Evolutionary conservation across 2,113 vertebrate species (phyloP).

Genomic region (Neolamprologus sp.): DNA sequence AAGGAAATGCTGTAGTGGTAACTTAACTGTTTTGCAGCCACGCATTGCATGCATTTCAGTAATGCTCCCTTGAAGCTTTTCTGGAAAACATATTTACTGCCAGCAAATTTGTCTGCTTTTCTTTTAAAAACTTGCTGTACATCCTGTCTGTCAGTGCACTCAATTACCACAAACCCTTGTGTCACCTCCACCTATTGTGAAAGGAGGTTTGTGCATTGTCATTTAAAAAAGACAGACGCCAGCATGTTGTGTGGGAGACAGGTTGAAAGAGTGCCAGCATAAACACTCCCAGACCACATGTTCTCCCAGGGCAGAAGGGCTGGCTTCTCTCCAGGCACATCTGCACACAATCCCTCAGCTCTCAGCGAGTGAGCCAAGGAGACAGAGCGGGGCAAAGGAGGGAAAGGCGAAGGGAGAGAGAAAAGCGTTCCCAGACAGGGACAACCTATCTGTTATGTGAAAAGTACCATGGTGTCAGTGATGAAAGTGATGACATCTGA

Average conservation of each 20-base stretch:
- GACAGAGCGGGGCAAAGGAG: conserved; percentile 14
- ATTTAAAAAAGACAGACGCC: conserved; percentile 49
- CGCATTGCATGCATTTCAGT: not conserved
- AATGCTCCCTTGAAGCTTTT: not conserved
- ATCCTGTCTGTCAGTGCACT: not conserved
- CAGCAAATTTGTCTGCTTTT: not conserved
- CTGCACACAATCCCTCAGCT: conserved; percentile 72
- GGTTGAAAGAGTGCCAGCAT: conserved; percentile 72
- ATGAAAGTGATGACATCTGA: conserved; percentile 16
- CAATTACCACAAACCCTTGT: conserved; percentile 11
- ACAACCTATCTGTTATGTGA: conserved; percentile 34
- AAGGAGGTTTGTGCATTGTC: conserved; percentile 34
- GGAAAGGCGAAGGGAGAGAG: not conserved
- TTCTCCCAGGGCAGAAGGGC: conserved; percentile 72
- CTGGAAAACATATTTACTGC: not conserved
- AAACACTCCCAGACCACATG: conserved; percentile 79
- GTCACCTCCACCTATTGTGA: conserved; percentile 33
- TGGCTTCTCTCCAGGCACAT: conserved; percentile 76
- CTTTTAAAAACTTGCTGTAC: not conserved
- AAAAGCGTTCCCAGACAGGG: conserved; percentile 33
- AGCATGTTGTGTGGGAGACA: conserved; percentile 69
- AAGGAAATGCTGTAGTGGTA: not conserved
- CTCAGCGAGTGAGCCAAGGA: conserved; percentile 49
- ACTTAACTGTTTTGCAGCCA: not conserved
- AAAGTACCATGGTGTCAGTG: not conserved